phyloP scores from a whole-genome alignment of 2,113 vertebrate genomes.

The Cyphomyrus discorhynchus region DNA sequence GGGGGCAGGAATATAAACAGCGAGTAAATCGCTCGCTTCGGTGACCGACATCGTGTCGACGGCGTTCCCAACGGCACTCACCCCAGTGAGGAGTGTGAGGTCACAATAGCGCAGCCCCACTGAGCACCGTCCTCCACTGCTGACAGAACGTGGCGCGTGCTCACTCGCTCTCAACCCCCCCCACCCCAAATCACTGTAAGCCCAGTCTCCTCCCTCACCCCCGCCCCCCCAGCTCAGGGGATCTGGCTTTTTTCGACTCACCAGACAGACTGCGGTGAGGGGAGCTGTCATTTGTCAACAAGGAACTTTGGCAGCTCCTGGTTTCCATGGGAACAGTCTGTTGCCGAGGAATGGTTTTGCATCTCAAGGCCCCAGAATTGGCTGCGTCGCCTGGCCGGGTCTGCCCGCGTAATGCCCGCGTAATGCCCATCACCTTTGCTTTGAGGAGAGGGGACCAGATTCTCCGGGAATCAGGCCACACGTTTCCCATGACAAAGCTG shows the following conservation, averaged over 20 bases:
- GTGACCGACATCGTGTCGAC: not conserved
- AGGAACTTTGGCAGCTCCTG: conserved; percentile 72
- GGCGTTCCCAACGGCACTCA: too few species aligned
- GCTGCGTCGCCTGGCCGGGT: conserved; percentile 48
- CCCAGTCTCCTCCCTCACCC: conserved; percentile 41
- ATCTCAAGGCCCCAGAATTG: conserved; percentile 63
- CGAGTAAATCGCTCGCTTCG: not conserved
- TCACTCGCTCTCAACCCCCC: not conserved
- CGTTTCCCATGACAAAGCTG: not conserved
- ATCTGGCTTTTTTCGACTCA: conserved; percentile 66
- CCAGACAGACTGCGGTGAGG: conserved; percentile 63
- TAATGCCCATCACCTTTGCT: conserved; percentile 34
- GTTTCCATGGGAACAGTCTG: conserved; percentile 87
- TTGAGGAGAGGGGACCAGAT: conserved; percentile 14
- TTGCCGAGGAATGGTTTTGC: conserved; percentile 73
- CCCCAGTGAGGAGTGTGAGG: not conserved
- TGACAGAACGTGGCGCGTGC: not conserved
- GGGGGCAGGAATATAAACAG: not conserved
- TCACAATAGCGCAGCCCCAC: not conserved
- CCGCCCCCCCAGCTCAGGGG: conserved; percentile 52
- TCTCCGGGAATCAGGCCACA: not conserved
- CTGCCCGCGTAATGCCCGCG: conserved; percentile 33
- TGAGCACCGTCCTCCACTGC: not conserved
- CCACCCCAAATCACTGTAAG: conserved; percentile 49
- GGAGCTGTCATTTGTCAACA: conserved; percentile 81